phyloP scores from a whole-genome alignment of 2,888 invertebrate genomes.

The Calliphora vomitoria region DNA sequence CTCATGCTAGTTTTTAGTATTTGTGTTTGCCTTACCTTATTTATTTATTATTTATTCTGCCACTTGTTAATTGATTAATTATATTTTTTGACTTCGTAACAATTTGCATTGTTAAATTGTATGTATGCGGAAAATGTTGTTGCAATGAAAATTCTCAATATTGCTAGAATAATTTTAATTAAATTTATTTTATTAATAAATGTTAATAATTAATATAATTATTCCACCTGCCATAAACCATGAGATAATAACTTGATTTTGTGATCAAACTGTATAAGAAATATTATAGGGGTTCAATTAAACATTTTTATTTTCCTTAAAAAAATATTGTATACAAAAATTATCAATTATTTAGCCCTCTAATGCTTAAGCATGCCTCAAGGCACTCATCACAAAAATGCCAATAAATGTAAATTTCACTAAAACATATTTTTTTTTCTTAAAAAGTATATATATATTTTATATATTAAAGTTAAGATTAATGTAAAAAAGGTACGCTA shows the following conservation, averaged over 20 bases:
- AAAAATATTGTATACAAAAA: no score
- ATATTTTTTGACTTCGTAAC: not conserved
- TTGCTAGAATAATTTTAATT: conserved; percentile 11
- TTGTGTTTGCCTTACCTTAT: not conserved
- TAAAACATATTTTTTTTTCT: no score
- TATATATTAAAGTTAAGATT: no score
- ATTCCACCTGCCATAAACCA: not conserved
- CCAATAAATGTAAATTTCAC: no score
- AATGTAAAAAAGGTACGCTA: no score
- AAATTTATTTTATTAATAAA: not conserved
- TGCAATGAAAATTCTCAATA: conserved; percentile 9
- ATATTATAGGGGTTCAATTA: no score
- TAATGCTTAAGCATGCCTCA: no score
- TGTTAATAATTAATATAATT: not conserved
- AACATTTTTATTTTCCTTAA: no score
- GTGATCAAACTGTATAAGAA: no score
- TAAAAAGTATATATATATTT: no score
- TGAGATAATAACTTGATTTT: not conserved
- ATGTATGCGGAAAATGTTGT: conserved; percentile 16
- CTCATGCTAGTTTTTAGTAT: not conserved
- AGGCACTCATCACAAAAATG: no score
- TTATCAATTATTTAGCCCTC: no score
- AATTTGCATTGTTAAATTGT: not conserved
- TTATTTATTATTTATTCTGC: not conserved
- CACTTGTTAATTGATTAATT: not conserved